These are phyloP conservation scores for Phoenoteleia sp. DNA, from an alignment of 2,888 invertebrate genomes.

Conservation along the genomic window DNA sequence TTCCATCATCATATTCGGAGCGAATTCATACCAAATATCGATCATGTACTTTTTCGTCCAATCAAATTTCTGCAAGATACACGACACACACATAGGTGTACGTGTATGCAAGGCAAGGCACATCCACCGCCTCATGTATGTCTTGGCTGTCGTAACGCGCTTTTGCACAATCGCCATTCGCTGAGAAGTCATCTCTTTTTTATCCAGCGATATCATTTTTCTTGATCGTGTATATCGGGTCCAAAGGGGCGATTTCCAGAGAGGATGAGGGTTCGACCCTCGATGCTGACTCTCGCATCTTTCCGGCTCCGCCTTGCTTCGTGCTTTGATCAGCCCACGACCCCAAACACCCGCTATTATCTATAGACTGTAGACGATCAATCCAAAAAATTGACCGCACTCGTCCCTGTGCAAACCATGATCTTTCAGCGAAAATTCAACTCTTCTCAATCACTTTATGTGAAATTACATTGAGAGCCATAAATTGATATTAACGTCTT, in stretches of 20 bases:
- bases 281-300: constrained; percentile 85
- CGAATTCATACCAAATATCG: constrained; percentile 44
- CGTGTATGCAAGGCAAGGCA: constrained; percentile 28
- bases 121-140: constrained; percentile 63
- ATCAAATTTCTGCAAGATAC: constrained; percentile 50
- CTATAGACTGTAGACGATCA: constrained; percentile 83
- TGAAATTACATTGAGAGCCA: constrained; percentile 43
- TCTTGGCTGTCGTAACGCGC: constrained; percentile 71
- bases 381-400: constrained; percentile 80
- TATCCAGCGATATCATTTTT: constrained; percentile 85
- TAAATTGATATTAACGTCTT: not conserved
- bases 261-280: constrained; percentile 82
- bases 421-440: constrained; percentile 59
- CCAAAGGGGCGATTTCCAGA: constrained; percentile 72
- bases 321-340: constrained; percentile 83
- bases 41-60: constrained; percentile 58
- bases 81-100: constrained; percentile 7
- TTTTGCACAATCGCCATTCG: constrained; percentile 81
- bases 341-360: constrained; percentile 84
- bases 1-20: no score
- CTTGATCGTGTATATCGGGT: constrained; percentile 83
- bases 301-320: constrained; percentile 84
- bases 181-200: constrained; percentile 83
- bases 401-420: constrained; percentile 57
- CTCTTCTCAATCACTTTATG: constrained; percentile 32